These are phyloP conservation scores for Nomada fabriciana DNA, from an alignment of 2,888 invertebrate genomes.

Conservation along the genomic window DNA sequence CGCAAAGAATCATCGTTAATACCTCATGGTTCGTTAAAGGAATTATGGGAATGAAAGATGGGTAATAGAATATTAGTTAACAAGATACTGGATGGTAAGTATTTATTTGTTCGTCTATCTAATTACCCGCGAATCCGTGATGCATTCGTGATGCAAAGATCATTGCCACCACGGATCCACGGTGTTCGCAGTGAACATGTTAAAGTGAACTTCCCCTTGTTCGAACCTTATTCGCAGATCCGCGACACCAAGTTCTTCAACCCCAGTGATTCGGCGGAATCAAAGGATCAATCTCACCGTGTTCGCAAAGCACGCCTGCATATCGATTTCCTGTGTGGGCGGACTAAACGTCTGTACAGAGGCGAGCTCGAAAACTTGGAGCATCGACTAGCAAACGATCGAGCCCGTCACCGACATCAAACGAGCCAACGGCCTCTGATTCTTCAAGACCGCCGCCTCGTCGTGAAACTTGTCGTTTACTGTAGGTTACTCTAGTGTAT, in stretches of 20 bases:
- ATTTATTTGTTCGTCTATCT: too few relatives aligned
- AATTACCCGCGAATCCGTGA: too few relatives aligned
- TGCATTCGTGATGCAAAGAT: too few relatives aligned
- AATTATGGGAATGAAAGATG: too few relatives aligned
- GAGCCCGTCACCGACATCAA: slow-evolving; percentile 3
- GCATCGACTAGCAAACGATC: slow-evolving; percentile 29
- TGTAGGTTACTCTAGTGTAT: background rate
- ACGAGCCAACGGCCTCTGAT: slow-evolving; percentile 20
- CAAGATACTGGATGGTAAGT: too few relatives aligned
- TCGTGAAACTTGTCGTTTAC: slow-evolving; percentile 12
- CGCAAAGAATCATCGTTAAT: background rate
- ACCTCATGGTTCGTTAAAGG: too few relatives aligned
- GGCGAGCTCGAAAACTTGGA: slow-evolving; percentile 8
- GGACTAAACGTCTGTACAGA: background rate
- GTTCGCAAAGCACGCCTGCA: slow-evolving; percentile 20
- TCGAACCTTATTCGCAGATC: background rate
- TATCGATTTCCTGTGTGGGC: slow-evolving; percentile 29
- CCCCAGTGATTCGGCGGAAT: background rate
- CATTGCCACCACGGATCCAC: too few relatives aligned
- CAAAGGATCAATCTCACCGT: slow-evolving; percentile 9
- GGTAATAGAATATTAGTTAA: too few relatives aligned
- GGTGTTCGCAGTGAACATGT: too few relatives aligned
- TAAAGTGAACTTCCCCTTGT: background rate
- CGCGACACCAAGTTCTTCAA: background rate
- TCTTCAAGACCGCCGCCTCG: slow-evolving; percentile 25